Conservation (phyloP, 2,797 vertebrate genomes). For the Phalloptychus januarius region DNA sequence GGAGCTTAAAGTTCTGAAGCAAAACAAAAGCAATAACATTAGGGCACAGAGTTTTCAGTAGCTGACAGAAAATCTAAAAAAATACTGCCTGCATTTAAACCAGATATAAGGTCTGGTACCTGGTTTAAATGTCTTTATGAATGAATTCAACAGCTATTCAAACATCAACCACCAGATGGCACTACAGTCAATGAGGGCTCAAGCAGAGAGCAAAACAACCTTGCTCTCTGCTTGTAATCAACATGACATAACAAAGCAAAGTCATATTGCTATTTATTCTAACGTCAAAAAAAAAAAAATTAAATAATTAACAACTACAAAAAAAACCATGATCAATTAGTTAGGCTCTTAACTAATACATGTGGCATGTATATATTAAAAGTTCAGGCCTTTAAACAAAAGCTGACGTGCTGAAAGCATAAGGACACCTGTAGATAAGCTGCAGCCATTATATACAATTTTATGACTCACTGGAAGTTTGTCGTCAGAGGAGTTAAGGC, state of each 20-base stretch:
- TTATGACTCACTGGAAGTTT: conserved; percentile 84
- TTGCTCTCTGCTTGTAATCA: neutral
- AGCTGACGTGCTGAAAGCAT: neutral
- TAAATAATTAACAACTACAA: neutral
- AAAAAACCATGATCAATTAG: neutral
- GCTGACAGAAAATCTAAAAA: neutral
- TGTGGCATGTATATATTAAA: neutral
- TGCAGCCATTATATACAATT: neutral
- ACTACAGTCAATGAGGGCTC: conserved; percentile 9
- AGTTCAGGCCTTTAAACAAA: neutral
- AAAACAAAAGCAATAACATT: neutral
- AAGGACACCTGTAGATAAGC: neutral
- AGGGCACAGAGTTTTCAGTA: neutral
- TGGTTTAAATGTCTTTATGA: neutral
- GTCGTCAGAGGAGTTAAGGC: conserved; percentile 78
- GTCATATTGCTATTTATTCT: neutral
- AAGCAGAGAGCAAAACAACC: too few relatives aligned
- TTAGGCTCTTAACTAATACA: neutral
- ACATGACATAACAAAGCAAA: neutral
- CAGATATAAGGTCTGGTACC: neutral
- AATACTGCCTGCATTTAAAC: neutral
- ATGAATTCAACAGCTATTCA: conserved; percentile 5
- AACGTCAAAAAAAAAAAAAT: neutral
- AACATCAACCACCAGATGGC: conserved; percentile 45
- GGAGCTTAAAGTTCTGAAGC: conserved; percentile 88